Conservation (phyloP, 2,888 invertebrate species). For the Leptinotarsa peninsularis region DNA sequence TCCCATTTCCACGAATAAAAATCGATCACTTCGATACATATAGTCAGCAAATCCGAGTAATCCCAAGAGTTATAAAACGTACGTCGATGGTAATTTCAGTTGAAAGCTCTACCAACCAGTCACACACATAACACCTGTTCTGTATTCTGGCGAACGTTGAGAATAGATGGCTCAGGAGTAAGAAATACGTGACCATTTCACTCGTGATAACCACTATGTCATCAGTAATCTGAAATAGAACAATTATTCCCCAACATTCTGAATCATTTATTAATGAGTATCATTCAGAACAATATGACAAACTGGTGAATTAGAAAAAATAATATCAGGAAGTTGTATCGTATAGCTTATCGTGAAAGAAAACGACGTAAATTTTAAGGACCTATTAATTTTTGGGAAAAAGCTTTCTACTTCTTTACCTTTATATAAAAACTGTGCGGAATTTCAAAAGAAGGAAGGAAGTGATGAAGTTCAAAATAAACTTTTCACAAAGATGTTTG, state of each 20-base stretch:
- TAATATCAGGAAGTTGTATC: too few relatives aligned
- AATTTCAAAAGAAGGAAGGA: too few relatives aligned
- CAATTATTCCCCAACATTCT: constrained; percentile 26
- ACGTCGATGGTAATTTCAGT: constrained; percentile 15
- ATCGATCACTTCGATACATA: background rate
- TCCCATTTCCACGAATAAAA: background rate
- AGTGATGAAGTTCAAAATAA: too few relatives aligned
- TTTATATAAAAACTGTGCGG: too few relatives aligned
- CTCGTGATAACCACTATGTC: constrained; percentile 34
- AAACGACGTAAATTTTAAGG: too few relatives aligned
- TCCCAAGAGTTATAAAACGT: background rate
- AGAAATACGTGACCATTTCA: constrained; percentile 35
- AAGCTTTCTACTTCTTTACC: too few relatives aligned
- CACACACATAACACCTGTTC: constrained; percentile 44
- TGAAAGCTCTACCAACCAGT: constrained; percentile 39
- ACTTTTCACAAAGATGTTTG: too few relatives aligned
- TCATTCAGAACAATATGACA: background rate
- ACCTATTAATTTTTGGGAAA: too few relatives aligned
- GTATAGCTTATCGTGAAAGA: too few relatives aligned
- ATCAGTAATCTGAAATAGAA: constrained; percentile 30
- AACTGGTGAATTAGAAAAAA: background rate
- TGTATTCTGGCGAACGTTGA: constrained; percentile 38
- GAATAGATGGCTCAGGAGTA: constrained; percentile 30
- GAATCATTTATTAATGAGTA: background rate
- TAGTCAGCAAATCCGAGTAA: background rate